Evolutionary conservation across 2,797 vertebrate genomes (phyloP), one percentile per base, ranked within the genome.

Genomic region (Schizothorax lantsangensis): DNA sequence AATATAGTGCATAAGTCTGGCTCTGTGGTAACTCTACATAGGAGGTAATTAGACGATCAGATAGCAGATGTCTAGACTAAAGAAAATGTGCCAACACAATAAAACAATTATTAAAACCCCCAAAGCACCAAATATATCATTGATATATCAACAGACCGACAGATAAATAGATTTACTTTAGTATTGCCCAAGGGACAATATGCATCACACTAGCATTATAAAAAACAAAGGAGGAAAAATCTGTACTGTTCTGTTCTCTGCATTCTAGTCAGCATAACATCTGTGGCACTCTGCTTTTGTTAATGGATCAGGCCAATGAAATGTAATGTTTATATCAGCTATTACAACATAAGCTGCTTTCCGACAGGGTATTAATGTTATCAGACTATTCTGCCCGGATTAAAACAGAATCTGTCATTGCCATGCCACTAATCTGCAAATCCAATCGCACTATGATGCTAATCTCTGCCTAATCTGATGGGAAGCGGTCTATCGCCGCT

Each of bases 311-410:
- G 91, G 89, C 89, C 87, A 88, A 89, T 91, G 88, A 91, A 91
- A 88, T 86, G 87, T 91, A 81, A 84, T 84, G 84, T 90, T 91
- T 88, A 79, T 91, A 90, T 86, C 79, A 89, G 87, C 85, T 81
- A 86, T 92, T 91, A 89, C 91, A 88, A 88, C 88, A 72, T 95
- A 95, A 95, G 93, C 93, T 91, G 93, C 94, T 94, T 94, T 94
- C 90, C 91, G 88, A 91, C 92, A 90, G 54, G 62, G 80, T 89
- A 86, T 89, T 89, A 89, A 88, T 83, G 87, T 64, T 73, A 95
- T 91, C 83, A 91, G 92, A 90, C 93, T 93, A 92, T 93, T 92
- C 92, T 90, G 88, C 87, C 57, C 30, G 86, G 93, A 90, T 94
- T 94, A 93, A 90, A 93, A 92, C 88, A 83, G 77, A 91, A 92